Percentiles rank a stretch among this genome's conserved stretches.
phyloP scores from a whole-genome alignment of 2,888 invertebrate genomes.

The Pyrocoelia pectoralis region DNA sequence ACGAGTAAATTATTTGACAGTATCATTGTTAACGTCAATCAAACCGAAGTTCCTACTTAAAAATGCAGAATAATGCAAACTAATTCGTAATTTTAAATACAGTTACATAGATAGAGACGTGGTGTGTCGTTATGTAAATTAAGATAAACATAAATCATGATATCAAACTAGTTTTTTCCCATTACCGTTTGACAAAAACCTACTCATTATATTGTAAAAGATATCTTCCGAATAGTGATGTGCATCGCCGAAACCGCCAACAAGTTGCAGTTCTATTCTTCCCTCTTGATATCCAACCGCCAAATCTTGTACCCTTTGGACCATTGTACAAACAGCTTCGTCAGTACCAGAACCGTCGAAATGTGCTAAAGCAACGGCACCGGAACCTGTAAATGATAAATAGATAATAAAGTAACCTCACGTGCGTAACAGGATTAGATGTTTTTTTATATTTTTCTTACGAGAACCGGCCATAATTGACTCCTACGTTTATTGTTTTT shows the following conservation, averaged over 20 bases:
- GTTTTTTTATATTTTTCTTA: background rate
- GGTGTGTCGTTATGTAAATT: slow-evolving; percentile 6
- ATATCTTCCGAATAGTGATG: slow-evolving; percentile 88
- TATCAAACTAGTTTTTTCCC: background rate
- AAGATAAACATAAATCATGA: background rate
- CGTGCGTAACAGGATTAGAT: no score
- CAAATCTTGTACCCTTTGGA: slow-evolving; percentile 85
- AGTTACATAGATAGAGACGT: background rate
- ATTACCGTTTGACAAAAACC: slow-evolving; percentile 56
- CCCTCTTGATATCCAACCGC: slow-evolving; percentile 88
- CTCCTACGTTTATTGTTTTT: background rate
- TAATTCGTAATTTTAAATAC: background rate
- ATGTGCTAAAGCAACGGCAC: slow-evolving; percentile 86
- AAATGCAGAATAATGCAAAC: background rate
- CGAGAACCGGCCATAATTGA: background rate
- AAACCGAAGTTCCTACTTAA: background rate
- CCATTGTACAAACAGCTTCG: slow-evolving; percentile 84
- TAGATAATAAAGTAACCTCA: background rate
- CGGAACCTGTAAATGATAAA: slow-evolving; percentile 71
- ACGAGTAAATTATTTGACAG: background rate
- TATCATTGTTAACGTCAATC: background rate
- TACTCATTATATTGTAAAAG: slow-evolving; percentile 88
- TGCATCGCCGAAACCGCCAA: slow-evolving; percentile 91
- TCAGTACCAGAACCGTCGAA: slow-evolving; percentile 85
- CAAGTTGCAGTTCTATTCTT: slow-evolving; percentile 86